Evolutionary conservation across 2,888 invertebrate species (phyloP).

Genomic region (Meloe dianella): DNA sequence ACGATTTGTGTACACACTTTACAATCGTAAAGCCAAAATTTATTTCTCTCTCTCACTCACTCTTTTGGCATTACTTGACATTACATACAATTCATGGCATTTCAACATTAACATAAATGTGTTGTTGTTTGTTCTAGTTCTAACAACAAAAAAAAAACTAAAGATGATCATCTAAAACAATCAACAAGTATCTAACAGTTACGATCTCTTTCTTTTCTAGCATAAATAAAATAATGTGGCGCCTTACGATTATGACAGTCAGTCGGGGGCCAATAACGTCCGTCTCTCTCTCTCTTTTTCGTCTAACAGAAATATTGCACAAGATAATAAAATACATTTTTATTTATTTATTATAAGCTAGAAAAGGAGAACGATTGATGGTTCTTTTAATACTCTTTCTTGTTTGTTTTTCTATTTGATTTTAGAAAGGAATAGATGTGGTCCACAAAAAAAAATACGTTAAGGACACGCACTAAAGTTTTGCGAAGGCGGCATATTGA

Average conservation of each 20-base stretch:
- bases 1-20: background rate
- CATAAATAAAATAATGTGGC: constrained; percentile 5
- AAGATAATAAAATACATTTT: no score
- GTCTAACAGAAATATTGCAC: background rate
- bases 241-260: constrained; percentile 5
- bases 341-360: background rate
- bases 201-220: background rate
- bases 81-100: no score
- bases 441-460: background rate
- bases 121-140: no score
- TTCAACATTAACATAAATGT: no score
- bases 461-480: background rate
- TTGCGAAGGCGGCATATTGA: background rate
- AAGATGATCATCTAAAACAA: background rate
- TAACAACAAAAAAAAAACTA: background rate
- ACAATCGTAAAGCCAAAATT: background rate
- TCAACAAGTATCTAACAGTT: background rate
- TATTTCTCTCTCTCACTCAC: background rate
- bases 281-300: background rate
- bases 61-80: background rate
- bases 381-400: no score
- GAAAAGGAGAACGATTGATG: background rate
- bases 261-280: constrained; percentile 4
- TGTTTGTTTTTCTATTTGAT: background rate
- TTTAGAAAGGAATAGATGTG: constrained; percentile 2